Evolutionary conservation across 1,140 invertebrate genomes (phyloP).

Genomic region (Drosophila eugracilis): DNA sequence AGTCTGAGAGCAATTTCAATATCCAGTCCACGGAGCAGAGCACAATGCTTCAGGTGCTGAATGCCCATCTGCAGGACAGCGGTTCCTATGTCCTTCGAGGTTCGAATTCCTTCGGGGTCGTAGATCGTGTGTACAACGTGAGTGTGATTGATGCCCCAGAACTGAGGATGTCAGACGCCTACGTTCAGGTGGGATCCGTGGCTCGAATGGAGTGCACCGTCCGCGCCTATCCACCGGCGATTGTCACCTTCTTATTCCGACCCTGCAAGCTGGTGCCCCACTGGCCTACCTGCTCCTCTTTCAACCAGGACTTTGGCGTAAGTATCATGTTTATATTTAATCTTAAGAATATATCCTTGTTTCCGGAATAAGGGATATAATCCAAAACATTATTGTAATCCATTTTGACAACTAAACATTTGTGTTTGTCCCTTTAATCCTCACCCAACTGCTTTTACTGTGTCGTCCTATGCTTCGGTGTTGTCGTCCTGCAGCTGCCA

Average conservation of each 20-base stretch:
- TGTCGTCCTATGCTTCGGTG: constrained; percentile 14
- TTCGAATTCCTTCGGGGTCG: constrained; percentile 69
- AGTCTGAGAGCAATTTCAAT: constrained; percentile 80
- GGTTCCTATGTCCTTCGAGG: constrained; percentile 83
- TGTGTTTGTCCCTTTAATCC: constrained; percentile 6
- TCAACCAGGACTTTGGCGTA: constrained; percentile 69
- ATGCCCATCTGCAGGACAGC: constrained; percentile 84
- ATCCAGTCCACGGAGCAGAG: constrained; percentile 64
- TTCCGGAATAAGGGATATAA: background rate
- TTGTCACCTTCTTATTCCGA: constrained; percentile 85
- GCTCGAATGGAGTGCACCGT: constrained; percentile 85
- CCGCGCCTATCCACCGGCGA: constrained; percentile 85
- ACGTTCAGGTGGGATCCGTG: constrained; percentile 83
- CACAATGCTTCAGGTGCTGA: constrained; percentile 83
- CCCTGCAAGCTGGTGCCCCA: constrained; percentile 73
- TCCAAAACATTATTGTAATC: background rate
- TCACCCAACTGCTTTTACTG: constrained; percentile 6
- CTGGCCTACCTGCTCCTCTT: constrained; percentile 58
- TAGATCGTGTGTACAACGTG: constrained; percentile 64
- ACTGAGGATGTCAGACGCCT: constrained; percentile 77
- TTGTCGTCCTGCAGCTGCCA: constrained; percentile 7
- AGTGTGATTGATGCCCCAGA: constrained; percentile 82
- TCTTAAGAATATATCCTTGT: background rate
- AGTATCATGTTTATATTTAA: constrained; percentile 15
- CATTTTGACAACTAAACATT: no score